Evolutionary conservation across 2,888 invertebrate species (phyloP).

Genomic region (Tetragonula carbonaria): DNA sequence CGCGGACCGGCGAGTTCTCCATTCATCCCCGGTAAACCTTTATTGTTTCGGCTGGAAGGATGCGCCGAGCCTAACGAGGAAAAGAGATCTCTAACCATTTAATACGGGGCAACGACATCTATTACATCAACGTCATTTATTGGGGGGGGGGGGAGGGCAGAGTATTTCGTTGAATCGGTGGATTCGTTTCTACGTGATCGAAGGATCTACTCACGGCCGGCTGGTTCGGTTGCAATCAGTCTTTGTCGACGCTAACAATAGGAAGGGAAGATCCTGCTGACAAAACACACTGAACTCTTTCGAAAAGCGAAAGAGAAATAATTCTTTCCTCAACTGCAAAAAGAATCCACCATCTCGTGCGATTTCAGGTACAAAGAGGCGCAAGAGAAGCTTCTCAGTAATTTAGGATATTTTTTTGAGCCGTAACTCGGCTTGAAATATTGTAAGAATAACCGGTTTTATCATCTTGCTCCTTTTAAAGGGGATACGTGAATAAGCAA

Average conservation of each 20-base stretch:
- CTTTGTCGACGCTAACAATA: slow-evolving; percentile 55
- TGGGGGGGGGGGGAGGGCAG: background rate
- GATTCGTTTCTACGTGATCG: slow-evolving; percentile 48
- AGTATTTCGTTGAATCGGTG: slow-evolving; percentile 32
- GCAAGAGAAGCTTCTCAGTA: background rate
- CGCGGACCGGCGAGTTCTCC: slow-evolving; percentile 42
- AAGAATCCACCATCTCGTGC: slow-evolving; percentile 10
- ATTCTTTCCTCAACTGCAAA: background rate
- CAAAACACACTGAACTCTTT: slow-evolving; percentile 46
- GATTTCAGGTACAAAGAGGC: slow-evolving; percentile 24
- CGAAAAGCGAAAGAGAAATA: slow-evolving; percentile 37
- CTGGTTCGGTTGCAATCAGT: slow-evolving; percentile 45
- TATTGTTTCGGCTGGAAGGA: slow-evolving; percentile 53
- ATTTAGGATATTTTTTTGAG: slow-evolving; percentile 15
- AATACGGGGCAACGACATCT: slow-evolving; percentile 45
- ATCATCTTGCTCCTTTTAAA: background rate
- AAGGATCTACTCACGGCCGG: slow-evolving; percentile 23
- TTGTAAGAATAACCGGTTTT: background rate
- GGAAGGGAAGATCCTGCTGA: slow-evolving; percentile 34
- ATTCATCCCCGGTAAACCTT: slow-evolving; percentile 45
- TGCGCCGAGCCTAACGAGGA: slow-evolving; percentile 42
- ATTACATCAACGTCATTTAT: slow-evolving; percentile 43
- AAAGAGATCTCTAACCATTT: slow-evolving; percentile 47
- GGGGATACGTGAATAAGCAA: background rate
- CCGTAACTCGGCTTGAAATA: background rate